A percentile compares a stretch with the other conserved stretches of the same genome.
phyloP scores from a whole-genome alignment of 1,140 invertebrate genomes.

The Musca vetustissima region DNA sequence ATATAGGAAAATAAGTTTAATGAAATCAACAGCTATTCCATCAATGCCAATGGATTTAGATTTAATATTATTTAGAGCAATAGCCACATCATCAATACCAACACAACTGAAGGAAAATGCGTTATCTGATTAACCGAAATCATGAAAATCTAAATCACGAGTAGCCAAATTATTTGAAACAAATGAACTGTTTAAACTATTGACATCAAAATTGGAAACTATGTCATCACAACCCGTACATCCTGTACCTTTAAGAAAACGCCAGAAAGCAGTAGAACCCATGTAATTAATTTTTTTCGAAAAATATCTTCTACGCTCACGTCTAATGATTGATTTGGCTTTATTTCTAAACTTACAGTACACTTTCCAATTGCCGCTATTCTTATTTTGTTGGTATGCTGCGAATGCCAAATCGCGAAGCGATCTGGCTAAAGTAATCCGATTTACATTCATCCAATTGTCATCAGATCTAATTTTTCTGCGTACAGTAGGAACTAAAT shows the following conservation, averaged over 20 bases:
- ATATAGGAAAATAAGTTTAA: background rate
- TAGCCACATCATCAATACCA: background rate
- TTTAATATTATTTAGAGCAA: background rate
- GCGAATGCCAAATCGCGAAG: background rate
- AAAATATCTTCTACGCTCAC: background rate
- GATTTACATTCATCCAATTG: background rate
- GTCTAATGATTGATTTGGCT: background rate
- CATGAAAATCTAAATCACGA: background rate
- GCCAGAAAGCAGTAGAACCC: background rate
- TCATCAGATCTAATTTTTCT: background rate
- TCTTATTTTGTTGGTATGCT: background rate
- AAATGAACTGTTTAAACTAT: background rate
- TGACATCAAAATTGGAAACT: background rate
- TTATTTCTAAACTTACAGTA: background rate
- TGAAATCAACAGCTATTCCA: background rate
- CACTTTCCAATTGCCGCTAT: background rate
- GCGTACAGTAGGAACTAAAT: background rate
- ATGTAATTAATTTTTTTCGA: background rate
- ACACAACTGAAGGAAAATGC: background rate
- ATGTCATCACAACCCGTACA: background rate
- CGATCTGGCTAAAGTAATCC: background rate
- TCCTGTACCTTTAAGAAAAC: background rate
- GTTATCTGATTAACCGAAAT: background rate
- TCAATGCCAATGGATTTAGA: background rate
- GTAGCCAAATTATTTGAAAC: background rate